Evolutionary conservation across 2,888 invertebrate species (phyloP).

Genomic region (Eudasyphora cyanicolor): DNA sequence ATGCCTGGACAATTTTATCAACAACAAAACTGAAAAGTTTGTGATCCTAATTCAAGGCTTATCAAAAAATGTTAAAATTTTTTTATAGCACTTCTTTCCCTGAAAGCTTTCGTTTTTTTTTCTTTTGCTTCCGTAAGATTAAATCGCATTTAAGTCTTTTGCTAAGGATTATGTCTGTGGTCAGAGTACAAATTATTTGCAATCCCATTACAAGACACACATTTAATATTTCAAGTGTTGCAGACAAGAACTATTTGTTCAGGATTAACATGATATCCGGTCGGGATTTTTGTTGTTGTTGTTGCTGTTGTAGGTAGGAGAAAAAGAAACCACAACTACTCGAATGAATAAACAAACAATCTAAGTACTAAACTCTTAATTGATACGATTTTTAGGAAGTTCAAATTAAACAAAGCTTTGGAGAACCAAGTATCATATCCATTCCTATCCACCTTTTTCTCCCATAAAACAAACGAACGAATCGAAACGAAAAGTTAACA

Average conservation of each 20-base stretch:
- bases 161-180: slow-evolving; percentile 16
- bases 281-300: too few relatives aligned
- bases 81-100: too few relatives aligned
- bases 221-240: slow-evolving; percentile 10
- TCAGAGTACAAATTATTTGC: not conserved
- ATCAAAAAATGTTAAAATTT: not conserved
- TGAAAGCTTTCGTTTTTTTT: not conserved
- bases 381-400: not conserved
- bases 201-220: slow-evolving; percentile 4
- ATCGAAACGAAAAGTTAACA: not conserved
- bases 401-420: not conserved
- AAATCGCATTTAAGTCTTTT: slow-evolving; percentile 10
- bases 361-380: not conserved
- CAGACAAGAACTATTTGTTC: slow-evolving; percentile 1
- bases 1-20: not conserved
- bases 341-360: not conserved
- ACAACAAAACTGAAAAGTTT: not conserved
- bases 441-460: not conserved
- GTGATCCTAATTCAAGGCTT: not conserved
- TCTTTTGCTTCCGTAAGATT: not conserved
- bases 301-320: not conserved
- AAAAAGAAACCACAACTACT: too few relatives aligned
- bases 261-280: slow-evolving; percentile 16
- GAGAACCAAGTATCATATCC: too few relatives aligned
- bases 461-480: too few relatives aligned